These are phyloP conservation scores for Cerastis rubricosa DNA, from an alignment of 2,888 invertebrate genomes.

Conservation along the genomic window DNA sequence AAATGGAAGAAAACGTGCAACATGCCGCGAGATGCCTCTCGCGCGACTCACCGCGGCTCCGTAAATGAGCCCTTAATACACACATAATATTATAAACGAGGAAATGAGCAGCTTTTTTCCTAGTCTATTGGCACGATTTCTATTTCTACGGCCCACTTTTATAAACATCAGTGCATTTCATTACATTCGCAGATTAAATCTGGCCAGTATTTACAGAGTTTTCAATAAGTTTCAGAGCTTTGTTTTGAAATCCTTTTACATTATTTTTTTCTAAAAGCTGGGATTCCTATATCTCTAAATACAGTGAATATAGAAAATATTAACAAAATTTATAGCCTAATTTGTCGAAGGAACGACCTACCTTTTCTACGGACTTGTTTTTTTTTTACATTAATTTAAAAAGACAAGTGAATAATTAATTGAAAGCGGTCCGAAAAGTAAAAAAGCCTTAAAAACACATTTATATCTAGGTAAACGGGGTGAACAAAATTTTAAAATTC, in stretches of 20 bases:
- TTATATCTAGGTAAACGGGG: conserved; percentile 33
- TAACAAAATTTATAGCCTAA: conserved; percentile 49
- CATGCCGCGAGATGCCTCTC: too few species aligned
- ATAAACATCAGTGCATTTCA: neutral
- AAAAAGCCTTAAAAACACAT: conserved; percentile 15
- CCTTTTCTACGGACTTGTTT: conserved; percentile 43
- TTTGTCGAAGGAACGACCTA: conserved; percentile 49
- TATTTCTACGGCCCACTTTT: neutral
- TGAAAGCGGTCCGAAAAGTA: conserved; percentile 9
- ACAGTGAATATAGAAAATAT: conserved; percentile 48
- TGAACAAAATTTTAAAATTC: conserved; percentile 65
- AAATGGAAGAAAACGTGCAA: too few species aligned
- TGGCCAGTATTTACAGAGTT: neutral
- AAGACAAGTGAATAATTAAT: conserved; percentile 55
- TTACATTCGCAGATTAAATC: neutral
- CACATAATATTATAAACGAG: conserved; percentile 13
- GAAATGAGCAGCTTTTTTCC: conserved; percentile 8
- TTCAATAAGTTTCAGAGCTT: neutral
- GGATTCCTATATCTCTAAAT: conserved; percentile 31
- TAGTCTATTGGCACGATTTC: neutral
- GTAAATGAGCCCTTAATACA: neutral
- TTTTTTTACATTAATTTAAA: conserved; percentile 53
- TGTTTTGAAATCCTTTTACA: neutral
- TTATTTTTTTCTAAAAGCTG: neutral
- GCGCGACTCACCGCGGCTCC: too few species aligned